A percentile compares a stretch with the other conserved stretches of the same genome.
These are phyloP conservation scores for Turritopsis rubra DNA, from an alignment of 30 jellyfish, hydroid and myxozoan genomes.

Conservation along the genomic window DNA sequence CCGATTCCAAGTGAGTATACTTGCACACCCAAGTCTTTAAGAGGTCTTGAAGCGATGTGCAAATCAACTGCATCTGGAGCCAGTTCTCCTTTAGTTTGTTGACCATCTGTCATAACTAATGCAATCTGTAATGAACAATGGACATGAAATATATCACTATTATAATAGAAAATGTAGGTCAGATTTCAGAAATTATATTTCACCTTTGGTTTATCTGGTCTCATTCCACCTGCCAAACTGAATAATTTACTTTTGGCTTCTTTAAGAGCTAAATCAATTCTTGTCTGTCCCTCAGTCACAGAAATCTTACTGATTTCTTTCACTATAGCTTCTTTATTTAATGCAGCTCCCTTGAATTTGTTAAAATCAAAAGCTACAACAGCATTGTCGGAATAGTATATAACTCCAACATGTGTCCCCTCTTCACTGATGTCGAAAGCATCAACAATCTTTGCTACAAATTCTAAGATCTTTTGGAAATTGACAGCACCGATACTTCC, in stretches of 20 bases:
- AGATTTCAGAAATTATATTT: not conserved
- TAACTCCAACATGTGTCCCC: conserved; percentile 95
- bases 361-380: conserved; percentile 81
- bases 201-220: conserved; percentile 93
- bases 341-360: conserved; percentile 49
- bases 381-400: conserved; percentile 85
- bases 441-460: conserved; percentile 80
- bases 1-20: conserved; percentile 95
- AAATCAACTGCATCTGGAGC: conserved; percentile 87
- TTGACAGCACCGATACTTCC: conserved; percentile 76
- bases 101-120: conserved; percentile 95
- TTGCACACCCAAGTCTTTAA: conserved; percentile 82
- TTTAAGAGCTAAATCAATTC: conserved; percentile 87
- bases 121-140: conserved; percentile 49
- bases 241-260: conserved; percentile 61
- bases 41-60: conserved; percentile 84
- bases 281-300: conserved; percentile 78
- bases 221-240: conserved; percentile 70
- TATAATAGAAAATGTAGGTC: not conserved
- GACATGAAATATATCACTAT: not conserved
- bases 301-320: conserved; percentile 53
- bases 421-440: conserved; percentile 67
- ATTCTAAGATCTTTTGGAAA: conserved; percentile 60
- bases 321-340: conserved; percentile 66
- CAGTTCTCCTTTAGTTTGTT: conserved; percentile 78